Base-by-base conservation (phyloP, 23 tunicate species). In the Halocynthia roretzi region DNA sequence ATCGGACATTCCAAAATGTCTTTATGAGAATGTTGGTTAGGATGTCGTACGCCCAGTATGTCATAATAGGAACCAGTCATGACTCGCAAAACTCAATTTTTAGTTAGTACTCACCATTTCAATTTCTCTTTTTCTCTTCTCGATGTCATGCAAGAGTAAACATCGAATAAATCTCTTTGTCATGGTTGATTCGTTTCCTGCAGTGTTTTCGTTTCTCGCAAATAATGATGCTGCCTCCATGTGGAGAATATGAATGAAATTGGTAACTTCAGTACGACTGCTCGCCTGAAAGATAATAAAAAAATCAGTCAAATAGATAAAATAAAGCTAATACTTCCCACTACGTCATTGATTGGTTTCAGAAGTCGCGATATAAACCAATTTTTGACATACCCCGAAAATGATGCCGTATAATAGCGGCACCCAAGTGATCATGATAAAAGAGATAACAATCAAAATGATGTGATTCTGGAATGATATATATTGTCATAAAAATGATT, bases 71-170 rank as follows among this genome's bases (percentile, higher is more conserved):
- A 31, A 31, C 44, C 44, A 31, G 1, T 31, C 44, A 31, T 31
- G 44, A 0, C 44, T 31, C 44, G n/a, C 44, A 0, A 31, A 31
- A 31, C 44, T 31, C 44, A 0, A 31, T 31, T 31, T 31, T 31
- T 31, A 31, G 44, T 31, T 31, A 31, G 44, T 31, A 31, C 31
- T 9, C 17, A 70, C 75, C 75, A 48, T 54, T 70, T 70, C 50
- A 14, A 74, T 74, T 54, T 74, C 78, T 7, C 23, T 19, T 54
- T 74, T 74, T 10, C 55, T 53, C 10, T 56, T 54, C 8, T 74
- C 78, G 31, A 74, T 22, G 8, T 74, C 78, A 54, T 74, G 78
- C 31, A 54, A 7, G 10, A 74, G 56, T 18, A 8, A 22, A 64
- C 56, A 22, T 20, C 56, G 56, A 64, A 74, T 74, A 22, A 19